Conservation (phyloP, 2,888 invertebrate genomes). For the Odontocolon sp. region DNA sequence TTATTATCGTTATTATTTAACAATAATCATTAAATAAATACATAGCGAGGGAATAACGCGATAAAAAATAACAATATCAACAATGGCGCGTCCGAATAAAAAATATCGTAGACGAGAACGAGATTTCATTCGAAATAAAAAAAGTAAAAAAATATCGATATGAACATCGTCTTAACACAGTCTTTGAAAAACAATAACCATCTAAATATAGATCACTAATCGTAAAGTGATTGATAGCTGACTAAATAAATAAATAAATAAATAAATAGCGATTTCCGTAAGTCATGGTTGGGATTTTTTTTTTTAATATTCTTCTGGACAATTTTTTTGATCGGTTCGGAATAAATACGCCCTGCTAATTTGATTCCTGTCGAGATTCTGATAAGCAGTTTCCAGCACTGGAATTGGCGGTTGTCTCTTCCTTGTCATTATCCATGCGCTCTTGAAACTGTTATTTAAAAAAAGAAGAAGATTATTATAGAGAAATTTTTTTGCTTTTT, state of each 20-base stretch:
- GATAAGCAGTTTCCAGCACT: constrained; percentile 84
- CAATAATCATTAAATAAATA: constrained; percentile 15
- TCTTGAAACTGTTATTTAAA: constrained; percentile 75
- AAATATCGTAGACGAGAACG: not conserved
- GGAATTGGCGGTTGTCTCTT: constrained; percentile 83
- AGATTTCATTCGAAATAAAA: not conserved
- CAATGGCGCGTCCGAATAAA: not conserved
- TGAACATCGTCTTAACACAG: constrained; percentile 1
- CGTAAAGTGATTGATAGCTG: not conserved
- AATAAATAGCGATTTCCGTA: not conserved
- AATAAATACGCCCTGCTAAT: constrained; percentile 84
- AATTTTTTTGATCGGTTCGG: constrained; percentile 85
- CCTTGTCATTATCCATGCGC: constrained; percentile 86
- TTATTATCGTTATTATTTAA: not conserved
- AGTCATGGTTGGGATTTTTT: constrained; percentile 4
- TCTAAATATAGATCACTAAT: not conserved
- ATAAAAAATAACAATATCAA: not conserved
- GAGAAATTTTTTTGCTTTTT: not conserved
- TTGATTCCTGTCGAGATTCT: constrained; percentile 82
- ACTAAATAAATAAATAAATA: not conserved
- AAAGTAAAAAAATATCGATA: not conserved
- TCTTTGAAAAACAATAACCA: not conserved
- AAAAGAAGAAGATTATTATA: not conserved
- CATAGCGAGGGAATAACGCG: not conserved
- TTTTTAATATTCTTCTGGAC: constrained; percentile 74